phyloP scores from a whole-genome alignment of 1,140 invertebrate genomes.

The Trissolcus basalis region DNA sequence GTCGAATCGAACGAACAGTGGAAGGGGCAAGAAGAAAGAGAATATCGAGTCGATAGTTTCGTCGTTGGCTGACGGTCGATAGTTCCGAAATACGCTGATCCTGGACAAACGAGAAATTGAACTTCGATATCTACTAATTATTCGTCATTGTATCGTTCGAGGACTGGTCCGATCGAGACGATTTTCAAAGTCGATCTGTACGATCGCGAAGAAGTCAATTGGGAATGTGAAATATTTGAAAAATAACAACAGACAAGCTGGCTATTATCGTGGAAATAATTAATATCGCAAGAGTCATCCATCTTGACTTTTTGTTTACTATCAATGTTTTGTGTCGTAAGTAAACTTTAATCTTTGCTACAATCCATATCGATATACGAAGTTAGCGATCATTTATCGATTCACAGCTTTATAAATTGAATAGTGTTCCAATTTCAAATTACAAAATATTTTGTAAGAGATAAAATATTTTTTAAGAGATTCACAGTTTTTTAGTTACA shows the following conservation, averaged over 20 bases:
- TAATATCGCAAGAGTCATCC: conserved; percentile 34
- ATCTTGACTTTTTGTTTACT: conserved; percentile 32
- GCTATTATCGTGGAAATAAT: conserved; percentile 7
- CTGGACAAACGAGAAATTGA: conserved; percentile 56
- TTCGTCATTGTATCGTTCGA: conserved; percentile 52
- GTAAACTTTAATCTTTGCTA: conserved; percentile 27
- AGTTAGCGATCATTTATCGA: background rate
- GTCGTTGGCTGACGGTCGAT: conserved; percentile 52
- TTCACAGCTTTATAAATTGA: background rate
- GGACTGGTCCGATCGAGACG: conserved; percentile 19
- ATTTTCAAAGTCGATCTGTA: conserved; percentile 32
- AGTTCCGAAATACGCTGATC: conserved; percentile 37
- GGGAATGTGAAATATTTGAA: background rate
- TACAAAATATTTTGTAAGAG: background rate
- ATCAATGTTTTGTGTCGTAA: conserved; percentile 10
- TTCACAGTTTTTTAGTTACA: no score
- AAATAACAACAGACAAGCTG: background rate
- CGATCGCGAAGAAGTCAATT: background rate
- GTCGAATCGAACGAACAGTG: no score
- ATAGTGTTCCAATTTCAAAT: background rate
- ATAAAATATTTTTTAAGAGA: no score
- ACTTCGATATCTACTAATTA: conserved; percentile 59
- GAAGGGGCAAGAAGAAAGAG: conserved; percentile 16
- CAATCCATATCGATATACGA: conserved; percentile 43
- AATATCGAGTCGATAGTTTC: conserved; percentile 53